Base-by-base conservation (phyloP, 1,140 invertebrate species). In the Cotesia glomerata region DNA sequence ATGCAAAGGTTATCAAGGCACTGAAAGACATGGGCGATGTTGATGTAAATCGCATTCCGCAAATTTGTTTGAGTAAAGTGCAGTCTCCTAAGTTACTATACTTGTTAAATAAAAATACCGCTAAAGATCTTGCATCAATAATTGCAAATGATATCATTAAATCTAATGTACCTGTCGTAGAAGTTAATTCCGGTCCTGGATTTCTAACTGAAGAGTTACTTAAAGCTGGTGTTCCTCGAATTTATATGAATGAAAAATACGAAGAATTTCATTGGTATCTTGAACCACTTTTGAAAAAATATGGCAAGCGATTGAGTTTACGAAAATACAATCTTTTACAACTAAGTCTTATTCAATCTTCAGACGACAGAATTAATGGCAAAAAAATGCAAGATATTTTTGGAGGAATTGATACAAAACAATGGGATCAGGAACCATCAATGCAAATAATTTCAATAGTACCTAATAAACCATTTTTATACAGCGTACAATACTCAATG, bases 111-210 rank as follows among this genome's bases (percentile, higher is more conserved):
- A 16, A 34, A 3, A 0, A 62, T 2, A 13, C 9, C 11, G 77
- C 78, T 58, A 74, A 72, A 51, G 8, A 77, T 16, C 67, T 82
- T 58, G 62, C 56, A 11, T 64, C 39, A 7, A 16, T 80, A 5
- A 80, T 85, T 36, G 69, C 49, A 26, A n/a, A 73, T 26, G 77
- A 82, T 68, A 63, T 83, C 5, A 45, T 59, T 11, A 58, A 75
- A 16, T 73, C 77, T 49, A 35, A 58, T 26, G 62, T 36, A 39
- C 71, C 69, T 13, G 68, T 83, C 16, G 69, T 78, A 1, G 82
- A 86, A 73, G 51, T 77, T 0, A 84, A 83, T 77, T 77, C 85
- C 14, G 82, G 82, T 4, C 18, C 76, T 7, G 83, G 84, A 51
- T 14, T 80, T 11, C 66, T 85, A 61, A 85, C 85, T 2, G 35